A percentile compares a stretch with the other conserved stretches of the same genome.
phyloP scores from a whole-genome alignment of 1,140 invertebrate species.

The Drosophila pectinifera region DNA sequence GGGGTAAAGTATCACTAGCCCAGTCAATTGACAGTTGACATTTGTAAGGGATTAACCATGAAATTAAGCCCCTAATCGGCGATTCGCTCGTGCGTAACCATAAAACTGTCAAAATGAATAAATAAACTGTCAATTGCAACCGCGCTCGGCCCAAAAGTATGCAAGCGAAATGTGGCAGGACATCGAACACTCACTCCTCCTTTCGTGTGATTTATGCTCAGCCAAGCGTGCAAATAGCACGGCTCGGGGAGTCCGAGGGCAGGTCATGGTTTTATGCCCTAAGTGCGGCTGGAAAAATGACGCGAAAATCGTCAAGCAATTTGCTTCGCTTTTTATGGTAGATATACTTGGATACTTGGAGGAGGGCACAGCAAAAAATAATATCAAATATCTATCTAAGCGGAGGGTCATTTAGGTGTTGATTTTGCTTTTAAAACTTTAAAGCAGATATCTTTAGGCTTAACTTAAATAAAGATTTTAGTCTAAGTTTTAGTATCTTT shows the following conservation, averaged over 20 bases:
- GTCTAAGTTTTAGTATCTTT: not conserved
- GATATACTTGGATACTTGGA: not conserved
- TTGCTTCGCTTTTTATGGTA: constrained; percentile 19
- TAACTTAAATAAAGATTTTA: not conserved
- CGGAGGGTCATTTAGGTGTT: not conserved
- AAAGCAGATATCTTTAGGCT: not conserved
- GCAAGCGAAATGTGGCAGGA: constrained; percentile 33
- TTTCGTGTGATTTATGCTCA: constrained; percentile 64
- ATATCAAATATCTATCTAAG: constrained; percentile 8
- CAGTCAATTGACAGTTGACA: constrained; percentile 67
- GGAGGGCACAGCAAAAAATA: constrained; percentile 15
- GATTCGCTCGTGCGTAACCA: constrained; percentile 56
- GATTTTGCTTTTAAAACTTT: not conserved
- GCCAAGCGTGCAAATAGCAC: constrained; percentile 23
- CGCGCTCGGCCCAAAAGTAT: constrained; percentile 18
- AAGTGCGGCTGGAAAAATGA: constrained; percentile 39
- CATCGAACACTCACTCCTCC: constrained; percentile 23
- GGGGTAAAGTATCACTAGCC: constrained; percentile 12
- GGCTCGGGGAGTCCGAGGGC: not conserved
- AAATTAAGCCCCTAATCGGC: constrained; percentile 58
- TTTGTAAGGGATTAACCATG: constrained; percentile 74
- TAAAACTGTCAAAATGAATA: constrained; percentile 66
- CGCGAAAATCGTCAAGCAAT: constrained; percentile 59
- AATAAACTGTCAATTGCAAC: constrained; percentile 42
- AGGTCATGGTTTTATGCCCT: constrained; percentile 9